These are phyloP conservation scores for Heliconius hermathena DNA, from an alignment of 1,140 invertebrate species.

Conservation along the genomic window DNA sequence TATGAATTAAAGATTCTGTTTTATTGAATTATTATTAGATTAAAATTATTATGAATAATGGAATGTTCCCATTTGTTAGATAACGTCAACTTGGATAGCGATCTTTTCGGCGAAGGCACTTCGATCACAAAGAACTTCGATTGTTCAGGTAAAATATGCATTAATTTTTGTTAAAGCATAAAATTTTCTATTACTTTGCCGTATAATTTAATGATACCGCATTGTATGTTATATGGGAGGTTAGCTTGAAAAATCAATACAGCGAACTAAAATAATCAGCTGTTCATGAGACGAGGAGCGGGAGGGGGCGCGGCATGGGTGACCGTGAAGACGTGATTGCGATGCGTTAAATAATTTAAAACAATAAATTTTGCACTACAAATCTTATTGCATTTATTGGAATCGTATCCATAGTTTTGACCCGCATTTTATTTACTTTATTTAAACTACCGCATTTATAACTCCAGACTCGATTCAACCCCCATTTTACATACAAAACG, in stretches of 20 bases:
- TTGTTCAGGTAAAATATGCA: slow-evolving; percentile 75
- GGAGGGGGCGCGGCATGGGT: slow-evolving; percentile 71
- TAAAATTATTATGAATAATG: slow-evolving; percentile 80
- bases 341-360: slow-evolving; percentile 45
- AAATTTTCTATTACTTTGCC: not conserved
- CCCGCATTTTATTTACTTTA: not conserved
- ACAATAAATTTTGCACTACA: slow-evolving; percentile 31
- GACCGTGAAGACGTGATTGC: slow-evolving; percentile 63
- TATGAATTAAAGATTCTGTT: slow-evolving; percentile 62
- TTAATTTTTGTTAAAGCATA: slow-evolving; percentile 27
- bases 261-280: slow-evolving; percentile 80
- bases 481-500: slow-evolving; percentile 33
- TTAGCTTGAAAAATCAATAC: slow-evolving; percentile 81
- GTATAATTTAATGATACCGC: not conserved
- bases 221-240: slow-evolving; percentile 46
- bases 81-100: slow-evolving; percentile 82
- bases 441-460: not conserved
- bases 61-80: slow-evolving; percentile 84
- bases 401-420: not conserved
- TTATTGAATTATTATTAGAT: slow-evolving; percentile 51
- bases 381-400: not conserved
- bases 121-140: slow-evolving; percentile 79
- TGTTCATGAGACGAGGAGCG: slow-evolving; percentile 67
- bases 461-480: not conserved
- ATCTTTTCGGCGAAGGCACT: slow-evolving; percentile 75